Percentiles rank a stretch among this genome's conserved stretches.
phyloP scores from a whole-genome alignment of 2,113 vertebrate species.

The Rhabdomys dilectus region DNA sequence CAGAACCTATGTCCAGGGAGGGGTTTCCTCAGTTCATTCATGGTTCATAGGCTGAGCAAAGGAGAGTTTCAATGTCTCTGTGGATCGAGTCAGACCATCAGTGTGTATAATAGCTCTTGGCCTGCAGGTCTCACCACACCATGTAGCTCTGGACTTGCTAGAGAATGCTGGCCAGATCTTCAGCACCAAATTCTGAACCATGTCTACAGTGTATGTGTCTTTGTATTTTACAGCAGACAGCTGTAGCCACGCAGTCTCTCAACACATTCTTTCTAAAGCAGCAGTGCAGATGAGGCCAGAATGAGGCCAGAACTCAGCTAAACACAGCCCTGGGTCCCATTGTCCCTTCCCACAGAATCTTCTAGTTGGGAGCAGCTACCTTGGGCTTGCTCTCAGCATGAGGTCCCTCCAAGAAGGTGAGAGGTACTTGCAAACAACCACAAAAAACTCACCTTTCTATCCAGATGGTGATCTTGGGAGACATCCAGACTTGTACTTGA shows the following conservation, averaged over 20 bases:
- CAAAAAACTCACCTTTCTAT: neutral
- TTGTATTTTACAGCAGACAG: neutral
- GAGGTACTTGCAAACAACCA: neutral
- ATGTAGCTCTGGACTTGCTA: neutral
- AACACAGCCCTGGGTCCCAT: neutral
- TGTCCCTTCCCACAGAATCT: neutral
- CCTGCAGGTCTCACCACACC: neutral
- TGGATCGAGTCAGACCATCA: neutral
- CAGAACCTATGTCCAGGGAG: neutral
- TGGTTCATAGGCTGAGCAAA: neutral
- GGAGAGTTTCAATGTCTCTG: neutral
- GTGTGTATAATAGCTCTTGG: neutral
- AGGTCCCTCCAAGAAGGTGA: neutral
- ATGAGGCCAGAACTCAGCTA: constrained; percentile 12
- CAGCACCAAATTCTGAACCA: neutral
- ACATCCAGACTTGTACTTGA: neutral
- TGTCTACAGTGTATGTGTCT: neutral
- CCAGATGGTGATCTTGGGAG: neutral
- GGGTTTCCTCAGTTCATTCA: neutral
- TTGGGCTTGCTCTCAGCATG: neutral
- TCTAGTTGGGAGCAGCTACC: neutral
- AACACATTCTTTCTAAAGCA: neutral
- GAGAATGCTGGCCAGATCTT: neutral
- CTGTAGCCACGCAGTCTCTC: neutral
- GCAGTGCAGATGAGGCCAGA: neutral